Evolutionary conservation across 2,113 vertebrate species (phyloP).

Genomic region (Arvicanthis niloticus): DNA sequence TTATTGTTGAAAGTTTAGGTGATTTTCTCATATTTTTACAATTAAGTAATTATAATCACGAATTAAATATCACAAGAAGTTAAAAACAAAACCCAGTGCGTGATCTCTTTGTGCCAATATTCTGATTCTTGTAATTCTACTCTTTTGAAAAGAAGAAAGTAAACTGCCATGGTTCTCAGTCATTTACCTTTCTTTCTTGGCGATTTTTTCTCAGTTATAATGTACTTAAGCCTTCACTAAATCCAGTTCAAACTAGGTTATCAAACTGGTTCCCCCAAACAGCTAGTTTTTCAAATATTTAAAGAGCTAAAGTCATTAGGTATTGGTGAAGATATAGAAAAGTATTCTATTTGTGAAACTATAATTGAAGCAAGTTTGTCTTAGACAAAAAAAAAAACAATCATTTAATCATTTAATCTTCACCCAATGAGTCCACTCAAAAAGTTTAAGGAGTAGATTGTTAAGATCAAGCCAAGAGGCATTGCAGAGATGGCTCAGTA

Average conservation of each 20-base stretch:
- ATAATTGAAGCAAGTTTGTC: not conserved
- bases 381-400: not conserved
- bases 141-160: not conserved
- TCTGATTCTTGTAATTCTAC: not conserved
- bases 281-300: not conserved
- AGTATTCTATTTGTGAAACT: not conserved
- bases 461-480: not conserved
- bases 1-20: not conserved
- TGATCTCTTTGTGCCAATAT: not conserved
- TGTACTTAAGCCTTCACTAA: not conserved
- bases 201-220: not conserved
- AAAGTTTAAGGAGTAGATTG: not conserved
- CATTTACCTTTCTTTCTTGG: not conserved
- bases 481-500: not conserved
- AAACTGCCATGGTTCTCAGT: not conserved
- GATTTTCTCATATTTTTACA: not conserved
- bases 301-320: not conserved
- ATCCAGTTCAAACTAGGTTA: not conserved
- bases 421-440: not conserved
- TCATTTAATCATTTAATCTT: not conserved
- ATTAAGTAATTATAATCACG: not conserved
- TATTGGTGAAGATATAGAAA: not conserved
- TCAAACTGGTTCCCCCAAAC: not conserved
- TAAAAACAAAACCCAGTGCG: not conserved
- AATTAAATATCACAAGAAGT: not conserved